A percentile compares a stretch with the other conserved stretches of the same genome.
These are phyloP conservation scores for Diachrysia chrysitis DNA, from an alignment of 2,888 invertebrate genomes.

Conservation along the genomic window DNA sequence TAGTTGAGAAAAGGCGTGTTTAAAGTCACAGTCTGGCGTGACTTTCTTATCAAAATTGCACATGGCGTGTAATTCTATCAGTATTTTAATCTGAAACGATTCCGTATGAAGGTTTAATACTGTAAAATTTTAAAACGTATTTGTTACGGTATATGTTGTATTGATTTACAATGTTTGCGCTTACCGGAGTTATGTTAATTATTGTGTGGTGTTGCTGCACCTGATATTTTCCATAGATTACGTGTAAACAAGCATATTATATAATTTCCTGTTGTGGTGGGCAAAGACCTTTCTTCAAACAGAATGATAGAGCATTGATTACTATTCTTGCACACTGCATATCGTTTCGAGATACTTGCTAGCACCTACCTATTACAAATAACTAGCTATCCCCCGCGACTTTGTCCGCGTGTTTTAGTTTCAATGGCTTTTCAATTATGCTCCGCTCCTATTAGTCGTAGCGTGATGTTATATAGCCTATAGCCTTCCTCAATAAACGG, in stretches of 20 bases:
- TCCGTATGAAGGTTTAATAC: conserved; percentile 18
- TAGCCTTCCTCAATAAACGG: too few relatives aligned
- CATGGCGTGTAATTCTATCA: conserved; percentile 42
- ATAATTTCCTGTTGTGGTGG: too few relatives aligned
- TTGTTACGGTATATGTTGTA: conserved; percentile 6
- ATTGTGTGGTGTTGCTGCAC: neutral
- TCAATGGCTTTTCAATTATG: too few relatives aligned
- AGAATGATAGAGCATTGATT: too few relatives aligned
- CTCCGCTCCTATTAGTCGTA: too few relatives aligned
- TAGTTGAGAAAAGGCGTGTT: conserved; percentile 3
- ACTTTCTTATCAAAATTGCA: conserved; percentile 48
- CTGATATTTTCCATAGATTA: neutral
- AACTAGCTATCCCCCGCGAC: too few relatives aligned
- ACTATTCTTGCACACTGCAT: too few relatives aligned
- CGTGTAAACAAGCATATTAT: neutral
- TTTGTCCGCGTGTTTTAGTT: too few relatives aligned
- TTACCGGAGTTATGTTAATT: neutral
- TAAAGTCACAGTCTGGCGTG: conserved; percentile 33
- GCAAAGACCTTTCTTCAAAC: too few relatives aligned
- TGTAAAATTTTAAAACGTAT: conserved; percentile 25
- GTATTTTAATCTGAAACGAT: conserved; percentile 41
- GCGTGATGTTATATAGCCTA: too few relatives aligned
- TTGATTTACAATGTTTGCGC: neutral
- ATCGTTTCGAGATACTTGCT: too few relatives aligned
- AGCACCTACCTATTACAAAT: too few relatives aligned